Evolutionary conservation across 2,888 invertebrate genomes (phyloP).

Genomic region (Ctenicera cuprea): DNA sequence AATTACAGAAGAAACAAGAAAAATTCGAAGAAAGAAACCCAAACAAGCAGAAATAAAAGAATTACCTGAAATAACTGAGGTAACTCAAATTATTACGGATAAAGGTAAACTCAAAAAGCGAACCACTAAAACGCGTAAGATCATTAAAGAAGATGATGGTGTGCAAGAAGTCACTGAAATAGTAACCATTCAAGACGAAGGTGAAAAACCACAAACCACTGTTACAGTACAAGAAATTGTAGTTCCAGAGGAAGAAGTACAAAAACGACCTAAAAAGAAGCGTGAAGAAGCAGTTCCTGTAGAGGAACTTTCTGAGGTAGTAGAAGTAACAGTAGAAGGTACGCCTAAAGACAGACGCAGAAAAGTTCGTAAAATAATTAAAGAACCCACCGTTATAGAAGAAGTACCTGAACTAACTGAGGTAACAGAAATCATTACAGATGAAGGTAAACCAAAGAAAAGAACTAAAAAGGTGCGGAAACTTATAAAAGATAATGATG

Average conservation of each 20-base stretch:
- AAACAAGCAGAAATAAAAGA: conserved; percentile 53
- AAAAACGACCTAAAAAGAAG: conserved; percentile 5
- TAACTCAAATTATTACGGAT: conserved; percentile 54
- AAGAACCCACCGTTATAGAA: conserved; percentile 52
- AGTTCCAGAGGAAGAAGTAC: conserved; percentile 59
- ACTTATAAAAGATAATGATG: conserved; percentile 65
- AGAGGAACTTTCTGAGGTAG: conserved; percentile 54
- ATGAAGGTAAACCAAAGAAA: conserved; percentile 55
- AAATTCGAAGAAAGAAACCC: conserved; percentile 63
- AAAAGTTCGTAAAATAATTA: conserved; percentile 67
- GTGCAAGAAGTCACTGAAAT: conserved; percentile 61
- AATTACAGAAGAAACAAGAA: conserved; percentile 60
- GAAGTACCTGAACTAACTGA: conserved; percentile 66
- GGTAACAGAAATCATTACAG: conserved; percentile 50
- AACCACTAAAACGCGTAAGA: conserved; percentile 55
- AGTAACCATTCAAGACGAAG: conserved; percentile 63
- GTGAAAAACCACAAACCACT: conserved; percentile 65
- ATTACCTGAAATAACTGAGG: conserved; percentile 52
- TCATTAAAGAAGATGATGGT: conserved; percentile 62
- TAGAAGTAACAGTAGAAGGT: conserved; percentile 52
- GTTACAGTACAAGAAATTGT: conserved; percentile 63
- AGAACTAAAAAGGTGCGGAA: conserved; percentile 66
- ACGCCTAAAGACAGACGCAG: conserved; percentile 58
- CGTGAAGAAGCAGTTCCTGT: conserved; percentile 52
- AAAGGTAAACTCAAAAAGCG: conserved; percentile 58